phyloP scores from a whole-genome alignment of 2,888 invertebrate species.

The Eristalis arbustorum region DNA sequence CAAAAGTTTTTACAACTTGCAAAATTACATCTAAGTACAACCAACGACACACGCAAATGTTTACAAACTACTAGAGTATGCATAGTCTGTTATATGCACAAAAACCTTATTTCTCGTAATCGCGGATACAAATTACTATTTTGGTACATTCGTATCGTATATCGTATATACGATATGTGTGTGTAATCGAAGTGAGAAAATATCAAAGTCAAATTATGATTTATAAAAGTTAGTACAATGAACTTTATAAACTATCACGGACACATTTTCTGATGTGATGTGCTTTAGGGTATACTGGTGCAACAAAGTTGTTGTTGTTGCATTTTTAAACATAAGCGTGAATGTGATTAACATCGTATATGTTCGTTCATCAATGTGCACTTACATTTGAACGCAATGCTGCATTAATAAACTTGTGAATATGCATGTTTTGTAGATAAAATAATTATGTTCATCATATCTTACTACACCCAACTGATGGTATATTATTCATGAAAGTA shows the following conservation, averaged over 20 bases:
- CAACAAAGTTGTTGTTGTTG: not conserved
- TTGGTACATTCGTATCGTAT: conserved; percentile 29
- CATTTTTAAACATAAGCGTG: too few relatives aligned
- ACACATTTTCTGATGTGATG: conserved; percentile 61
- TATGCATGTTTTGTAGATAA: too few relatives aligned
- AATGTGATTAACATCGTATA: too few relatives aligned
- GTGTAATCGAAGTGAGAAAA: conserved; percentile 45
- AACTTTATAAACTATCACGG: conserved; percentile 65
- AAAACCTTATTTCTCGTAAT: conserved; percentile 5
- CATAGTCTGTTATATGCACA: not conserved
- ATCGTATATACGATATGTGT: too few relatives aligned
- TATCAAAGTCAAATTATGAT: conserved; percentile 70
- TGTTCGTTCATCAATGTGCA: too few relatives aligned
- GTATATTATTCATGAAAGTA: too few relatives aligned
- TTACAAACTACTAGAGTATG: not conserved
- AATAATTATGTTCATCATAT: too few relatives aligned
- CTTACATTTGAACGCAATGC: too few relatives aligned
- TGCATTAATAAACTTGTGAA: too few relatives aligned
- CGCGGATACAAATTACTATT: conserved; percentile 45
- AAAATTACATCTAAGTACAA: conserved; percentile 36
- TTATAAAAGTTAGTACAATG: conserved; percentile 67
- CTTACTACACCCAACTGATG: too few relatives aligned
- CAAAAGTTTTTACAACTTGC: conserved; percentile 19
- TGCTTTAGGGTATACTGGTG: conserved; percentile 5
- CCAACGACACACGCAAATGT: conserved; percentile 12